Evolutionary conservation across 2,113 vertebrate genomes (phyloP), one percentile per base, ranked within the genome.

Genomic region (Plestiodon gilberti): DNA sequence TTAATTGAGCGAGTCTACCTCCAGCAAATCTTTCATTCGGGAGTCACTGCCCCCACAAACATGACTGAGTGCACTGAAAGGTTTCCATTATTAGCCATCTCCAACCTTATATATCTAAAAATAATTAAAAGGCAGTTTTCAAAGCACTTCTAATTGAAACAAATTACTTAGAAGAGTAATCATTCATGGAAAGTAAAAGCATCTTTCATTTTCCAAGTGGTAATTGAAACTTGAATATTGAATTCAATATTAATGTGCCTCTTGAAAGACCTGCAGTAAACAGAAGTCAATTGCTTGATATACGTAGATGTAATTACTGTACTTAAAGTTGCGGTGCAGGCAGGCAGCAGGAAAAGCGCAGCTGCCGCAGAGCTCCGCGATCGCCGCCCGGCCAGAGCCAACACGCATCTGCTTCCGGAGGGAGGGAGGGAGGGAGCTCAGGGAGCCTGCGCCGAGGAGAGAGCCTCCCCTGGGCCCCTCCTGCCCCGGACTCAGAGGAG

Each of bases 71-170:
- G 67, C 48, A 84, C 30, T 33, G 0, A 76, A 76, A 23, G 14
- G 35, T 77, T 67, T 77, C 61, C 17, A 77, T 65, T 84, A 71
- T 17, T 38, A 9, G 70, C 22, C 40, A 55, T 35, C 57, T 6
- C n/a, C n/a, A 17, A 40, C 33, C n/a, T n/a, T 25, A 33, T 52
- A 1, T 30, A 35, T 25, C 0, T 40, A 2, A 88, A 89, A 81
- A 76, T 81, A 61, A 88, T 82, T 48, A 73, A 78, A 78, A 82
- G 8, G 76, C 8, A 10, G 2, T 4, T 89, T 76, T 85, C 28
- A 59, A 78, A 59, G 1, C 3, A 25, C 22, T 86, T 93, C 30
- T 74, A 11, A 79, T 84, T 69, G 70, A 75, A 74, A 76, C 40
- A 14, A 75, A 82, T 64, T 25, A 38, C 64, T 55, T 6, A 67